These are phyloP conservation scores for Cosmia trapezina DNA, from an alignment of 2,888 invertebrate genomes.

Conservation along the genomic window DNA sequence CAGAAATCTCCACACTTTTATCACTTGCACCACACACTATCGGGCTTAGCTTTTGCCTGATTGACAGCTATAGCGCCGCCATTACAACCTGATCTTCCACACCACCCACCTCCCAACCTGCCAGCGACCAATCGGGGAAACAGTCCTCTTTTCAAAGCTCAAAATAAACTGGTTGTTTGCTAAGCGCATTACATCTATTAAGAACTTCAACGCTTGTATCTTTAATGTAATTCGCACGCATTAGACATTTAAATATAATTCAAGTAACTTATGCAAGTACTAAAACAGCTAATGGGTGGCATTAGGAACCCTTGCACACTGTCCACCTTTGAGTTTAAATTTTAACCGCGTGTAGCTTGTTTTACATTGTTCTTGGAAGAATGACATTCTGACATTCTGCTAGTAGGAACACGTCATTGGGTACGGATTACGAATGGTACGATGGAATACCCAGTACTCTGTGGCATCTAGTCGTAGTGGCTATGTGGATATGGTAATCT, in stretches of 20 bases:
- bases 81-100: constrained; percentile 68
- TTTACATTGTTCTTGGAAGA: constrained; percentile 58
- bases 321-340: constrained; percentile 64
- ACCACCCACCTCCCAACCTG: constrained; percentile 37
- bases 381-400: constrained; percentile 48
- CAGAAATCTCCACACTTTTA: constrained; percentile 8
- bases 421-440: constrained; percentile 31
- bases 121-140: constrained; percentile 34
- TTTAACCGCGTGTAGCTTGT: constrained; percentile 60
- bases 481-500: constrained; percentile 38
- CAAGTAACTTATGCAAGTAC: constrained; percentile 84
- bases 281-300: constrained; percentile 75
- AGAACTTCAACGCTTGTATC: constrained; percentile 78
- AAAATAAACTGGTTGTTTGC: constrained; percentile 70
- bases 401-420: constrained; percentile 51
- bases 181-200: constrained; percentile 83
- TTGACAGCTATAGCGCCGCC: constrained; percentile 84
- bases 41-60: constrained; percentile 80
- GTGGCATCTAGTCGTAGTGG: constrained; percentile 38
- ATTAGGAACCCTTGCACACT: constrained; percentile 71
- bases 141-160: constrained; percentile 61
- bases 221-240: constrained; percentile 82
- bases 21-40: constrained; percentile 72
- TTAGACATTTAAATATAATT: constrained; percentile 86
- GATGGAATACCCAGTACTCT: constrained; percentile 43